Evolutionary conservation across 2,797 vertebrate genomes (phyloP), one percentile per base, ranked within the genome.

Genomic region (Crocidura indochinensis): DNA sequence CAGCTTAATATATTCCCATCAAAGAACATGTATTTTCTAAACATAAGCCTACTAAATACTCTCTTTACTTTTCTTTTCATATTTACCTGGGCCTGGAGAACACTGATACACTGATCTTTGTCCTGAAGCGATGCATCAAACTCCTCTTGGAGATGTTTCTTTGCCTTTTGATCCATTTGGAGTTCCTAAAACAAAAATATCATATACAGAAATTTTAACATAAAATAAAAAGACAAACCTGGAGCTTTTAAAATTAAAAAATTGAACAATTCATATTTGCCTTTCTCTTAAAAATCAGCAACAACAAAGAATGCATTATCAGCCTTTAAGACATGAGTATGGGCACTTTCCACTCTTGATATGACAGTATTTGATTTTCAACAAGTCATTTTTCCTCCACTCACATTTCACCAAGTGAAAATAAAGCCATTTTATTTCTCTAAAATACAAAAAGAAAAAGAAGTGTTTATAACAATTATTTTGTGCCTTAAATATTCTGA

Each of bases 81-180:
- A 15, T 68, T 75, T 73, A 99, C 99, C 98, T 99, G 99, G 92
- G 99, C 99, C 96, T 99, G 99, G 73, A 99, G 98, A 19, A 99
- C 99, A 94, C 98, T 98, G 95, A 99, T 99, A 97, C 99, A 98
- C 96, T 99, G 99, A 97, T 99, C 99, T 78, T 99, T 99, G 96
- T 99, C 99, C 94, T 99, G 99, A 86, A 99, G 97, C 0, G 98
- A 98, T 78, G 99, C 99, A 96, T 99, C 99, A 97, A 99, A 99
- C 96, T 99, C 99, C 10, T 99, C 99, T 75, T 99, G 99, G 47
- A 99, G 98, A 95, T 99, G 99, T 97, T 99, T 99, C 97, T 99
- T 99, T 62, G 99, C 98, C 96, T 99, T 99, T 86, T 99, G 99
- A 97, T 99, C 99, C 99, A 99, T 99, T 75, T 99, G 99, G 24